phyloP scores from a whole-genome alignment of 2,888 invertebrate genomes.

The Drosophila birchii region DNA sequence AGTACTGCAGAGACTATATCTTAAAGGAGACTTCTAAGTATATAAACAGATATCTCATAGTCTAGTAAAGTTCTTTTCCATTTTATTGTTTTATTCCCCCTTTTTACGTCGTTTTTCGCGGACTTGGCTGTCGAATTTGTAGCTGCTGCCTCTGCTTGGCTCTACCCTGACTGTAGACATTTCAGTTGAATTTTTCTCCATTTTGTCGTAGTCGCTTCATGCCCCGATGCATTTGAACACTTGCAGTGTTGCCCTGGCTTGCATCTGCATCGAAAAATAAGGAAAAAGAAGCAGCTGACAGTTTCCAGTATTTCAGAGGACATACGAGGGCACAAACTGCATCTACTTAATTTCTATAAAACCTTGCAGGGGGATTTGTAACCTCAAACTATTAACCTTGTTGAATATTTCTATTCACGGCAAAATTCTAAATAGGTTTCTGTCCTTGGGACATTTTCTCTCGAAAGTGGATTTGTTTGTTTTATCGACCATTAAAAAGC shows the following conservation, averaged over 20 bases:
- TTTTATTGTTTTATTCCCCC: conserved; percentile 1
- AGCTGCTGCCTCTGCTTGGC: conserved; percentile 21
- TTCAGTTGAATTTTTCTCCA: conserved; percentile 49
- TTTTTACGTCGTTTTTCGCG: conserved; percentile 19
- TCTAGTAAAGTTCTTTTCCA: background rate
- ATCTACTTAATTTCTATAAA: conserved; percentile 50
- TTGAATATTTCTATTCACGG: conserved; percentile 1
- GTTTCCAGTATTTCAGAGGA: conserved; percentile 9
- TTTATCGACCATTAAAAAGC: background rate
- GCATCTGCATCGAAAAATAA: conserved; percentile 51
- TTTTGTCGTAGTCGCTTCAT: conserved; percentile 66
- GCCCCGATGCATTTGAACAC: conserved; percentile 72
- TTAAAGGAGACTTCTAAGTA: background rate
- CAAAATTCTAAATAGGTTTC: background rate
- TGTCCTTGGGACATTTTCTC: background rate
- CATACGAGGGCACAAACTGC: background rate
- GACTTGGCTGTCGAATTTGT: conserved; percentile 57
- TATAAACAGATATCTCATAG: conserved; percentile 4
- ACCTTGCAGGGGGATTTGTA: conserved; percentile 15
- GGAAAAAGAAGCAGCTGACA: conserved; percentile 27
- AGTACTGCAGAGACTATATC: background rate
- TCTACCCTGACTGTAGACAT: conserved; percentile 5
- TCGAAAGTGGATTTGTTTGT: background rate
- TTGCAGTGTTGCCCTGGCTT: conserved; percentile 56
- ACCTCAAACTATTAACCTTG: background rate